Percentiles rank a stretch among this genome's conserved stretches.
Conservation (phyloP, 2,797 vertebrate species). For the Protonibea diacanthus region DNA sequence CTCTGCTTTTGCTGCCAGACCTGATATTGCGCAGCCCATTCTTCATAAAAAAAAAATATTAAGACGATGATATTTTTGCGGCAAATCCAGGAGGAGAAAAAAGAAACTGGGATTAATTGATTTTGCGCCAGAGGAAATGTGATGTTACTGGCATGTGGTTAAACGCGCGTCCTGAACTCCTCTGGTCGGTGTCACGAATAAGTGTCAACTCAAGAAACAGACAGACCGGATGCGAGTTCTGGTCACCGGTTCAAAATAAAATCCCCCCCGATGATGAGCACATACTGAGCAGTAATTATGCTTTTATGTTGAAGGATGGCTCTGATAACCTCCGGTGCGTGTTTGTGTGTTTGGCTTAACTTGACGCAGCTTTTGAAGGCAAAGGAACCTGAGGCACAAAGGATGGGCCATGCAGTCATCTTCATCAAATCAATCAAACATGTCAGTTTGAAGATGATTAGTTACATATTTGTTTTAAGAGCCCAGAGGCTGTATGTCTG, state of each 20-base stretch:
- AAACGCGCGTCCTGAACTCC: conserved; percentile 26
- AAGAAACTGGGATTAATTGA: background rate
- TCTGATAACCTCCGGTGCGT: conserved; percentile 1
- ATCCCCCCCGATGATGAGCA: accelerated
- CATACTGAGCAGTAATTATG: accelerated
- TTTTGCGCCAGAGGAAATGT: conserved; percentile 13
- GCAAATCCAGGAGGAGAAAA: background rate
- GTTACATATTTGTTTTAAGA: background rate
- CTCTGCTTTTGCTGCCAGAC: conserved; percentile 74
- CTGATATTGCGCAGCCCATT: conserved; percentile 89
- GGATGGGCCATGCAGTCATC: conserved; percentile 2
- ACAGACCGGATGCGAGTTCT: background rate
- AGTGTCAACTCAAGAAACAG: background rate
- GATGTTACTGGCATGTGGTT: conserved; percentile 42
- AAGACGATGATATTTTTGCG: background rate
- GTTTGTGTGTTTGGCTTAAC: accelerated
- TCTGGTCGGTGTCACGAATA: conserved; percentile 2
- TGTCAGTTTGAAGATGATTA: background rate
- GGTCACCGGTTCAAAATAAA: conserved; percentile 36
- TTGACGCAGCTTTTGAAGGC: conserved; percentile 23
- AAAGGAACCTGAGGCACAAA: conserved; percentile 13
- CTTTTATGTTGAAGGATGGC: conserved; percentile 43
- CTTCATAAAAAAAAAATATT: conserved; percentile 46
- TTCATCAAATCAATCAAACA: background rate
- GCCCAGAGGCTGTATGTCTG: background rate